Evolutionary conservation across 2,797 vertebrate genomes (phyloP).

Genomic region (Buceros bicornis): DNA sequence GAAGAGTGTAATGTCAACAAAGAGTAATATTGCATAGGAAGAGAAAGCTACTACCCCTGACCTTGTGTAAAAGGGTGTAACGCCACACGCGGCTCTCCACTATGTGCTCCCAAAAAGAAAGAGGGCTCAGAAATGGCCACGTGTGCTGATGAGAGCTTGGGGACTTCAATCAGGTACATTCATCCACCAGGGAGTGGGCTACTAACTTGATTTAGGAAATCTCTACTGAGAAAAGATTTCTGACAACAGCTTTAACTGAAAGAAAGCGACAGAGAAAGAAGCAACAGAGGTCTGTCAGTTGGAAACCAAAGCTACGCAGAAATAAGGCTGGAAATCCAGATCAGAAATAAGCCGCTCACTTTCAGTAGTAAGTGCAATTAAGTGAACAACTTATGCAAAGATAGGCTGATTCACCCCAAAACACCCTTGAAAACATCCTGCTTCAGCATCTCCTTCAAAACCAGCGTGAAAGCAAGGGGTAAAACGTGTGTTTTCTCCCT

Average conservation of each 20-base stretch:
- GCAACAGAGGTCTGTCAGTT: background rate
- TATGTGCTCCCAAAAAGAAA: fast-evolving
- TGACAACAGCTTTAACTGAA: background rate
- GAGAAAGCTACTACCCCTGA: background rate
- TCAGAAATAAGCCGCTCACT: background rate
- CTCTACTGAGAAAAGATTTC: background rate
- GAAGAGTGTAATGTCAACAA: background rate
- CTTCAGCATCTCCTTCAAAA: background rate
- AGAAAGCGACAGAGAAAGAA: background rate
- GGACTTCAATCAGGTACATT: background rate
- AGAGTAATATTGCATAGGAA: background rate
- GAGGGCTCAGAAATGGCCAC: background rate
- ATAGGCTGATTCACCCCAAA: background rate
- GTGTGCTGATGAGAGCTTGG: background rate
- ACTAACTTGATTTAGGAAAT: background rate
- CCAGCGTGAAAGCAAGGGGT: background rate
- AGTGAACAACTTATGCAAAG: background rate
- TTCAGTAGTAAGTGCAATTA: background rate
- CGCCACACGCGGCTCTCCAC: fast-evolving
- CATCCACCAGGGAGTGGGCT: background rate
- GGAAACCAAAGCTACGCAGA: background rate
- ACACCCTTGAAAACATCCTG: background rate
- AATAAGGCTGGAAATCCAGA: background rate
- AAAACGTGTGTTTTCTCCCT: background rate
- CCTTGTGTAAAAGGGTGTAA: background rate